Conservation (phyloP, 2,113 vertebrate genomes). For the Alethe diademata region DNA sequence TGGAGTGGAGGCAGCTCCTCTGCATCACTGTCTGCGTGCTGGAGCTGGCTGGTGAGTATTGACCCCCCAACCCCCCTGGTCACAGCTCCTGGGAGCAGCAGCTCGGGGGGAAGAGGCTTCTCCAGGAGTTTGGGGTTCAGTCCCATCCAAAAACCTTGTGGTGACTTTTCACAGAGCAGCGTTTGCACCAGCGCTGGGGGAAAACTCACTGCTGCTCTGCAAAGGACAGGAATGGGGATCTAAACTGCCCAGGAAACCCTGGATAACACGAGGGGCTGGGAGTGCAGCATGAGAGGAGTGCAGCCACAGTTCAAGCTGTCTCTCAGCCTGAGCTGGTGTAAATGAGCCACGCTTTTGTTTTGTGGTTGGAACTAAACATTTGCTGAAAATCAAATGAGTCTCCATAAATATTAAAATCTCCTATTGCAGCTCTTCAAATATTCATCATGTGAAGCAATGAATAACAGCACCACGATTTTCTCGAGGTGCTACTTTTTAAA, state of each 20-base stretch:
- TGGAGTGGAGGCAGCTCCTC: conserved; percentile 54
- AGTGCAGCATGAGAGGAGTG: neutral
- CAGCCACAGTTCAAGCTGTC: neutral
- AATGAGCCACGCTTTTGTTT: neutral
- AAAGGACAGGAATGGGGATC: accelerated
- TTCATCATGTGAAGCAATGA: neutral
- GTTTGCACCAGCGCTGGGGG: too few species aligned
- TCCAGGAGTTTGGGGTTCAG: accelerated
- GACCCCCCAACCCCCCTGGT: accelerated
- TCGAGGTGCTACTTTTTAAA: neutral
- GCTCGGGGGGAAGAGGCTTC: neutral
- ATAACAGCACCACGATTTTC: neutral
- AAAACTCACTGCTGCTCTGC: neutral
- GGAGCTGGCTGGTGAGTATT: conserved; percentile 68
- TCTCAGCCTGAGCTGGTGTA: neutral
- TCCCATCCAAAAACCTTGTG: accelerated
- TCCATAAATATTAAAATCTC: conserved; percentile 3
- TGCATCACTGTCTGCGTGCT: conserved; percentile 42
- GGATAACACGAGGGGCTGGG: neutral
- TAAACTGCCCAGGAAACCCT: accelerated
- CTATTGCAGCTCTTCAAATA: neutral
- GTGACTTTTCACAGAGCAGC: neutral
- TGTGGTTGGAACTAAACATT: neutral
- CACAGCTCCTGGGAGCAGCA: neutral
- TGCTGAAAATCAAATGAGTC: neutral